Percentiles rank a stretch among this genome's conserved stretches.
Evolutionary conservation across 2,888 invertebrate genomes (phyloP).

Genomic region (Agelastica alni): DNA sequence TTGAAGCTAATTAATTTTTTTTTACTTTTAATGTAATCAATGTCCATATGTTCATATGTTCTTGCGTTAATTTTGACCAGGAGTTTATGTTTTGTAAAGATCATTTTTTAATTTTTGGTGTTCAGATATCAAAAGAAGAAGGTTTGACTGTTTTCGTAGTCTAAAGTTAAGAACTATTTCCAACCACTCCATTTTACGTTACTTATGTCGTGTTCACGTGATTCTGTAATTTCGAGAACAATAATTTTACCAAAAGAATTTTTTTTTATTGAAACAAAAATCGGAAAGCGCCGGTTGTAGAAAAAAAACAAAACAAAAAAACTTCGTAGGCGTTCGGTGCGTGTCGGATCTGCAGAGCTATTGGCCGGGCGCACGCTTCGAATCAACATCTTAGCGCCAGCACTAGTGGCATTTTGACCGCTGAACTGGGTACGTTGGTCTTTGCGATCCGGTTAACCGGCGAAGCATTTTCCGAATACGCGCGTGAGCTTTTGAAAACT

Average conservation of each 20-base stretch:
- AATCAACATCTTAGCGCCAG: constrained; percentile 43
- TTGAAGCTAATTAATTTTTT: too few species aligned
- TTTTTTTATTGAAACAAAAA: constrained; percentile 9
- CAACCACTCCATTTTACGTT: too few species aligned
- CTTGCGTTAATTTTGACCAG: too few species aligned
- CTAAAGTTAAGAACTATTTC: too few species aligned
- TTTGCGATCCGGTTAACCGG: background rate
- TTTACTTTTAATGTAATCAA: too few species aligned
- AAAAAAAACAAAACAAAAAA: constrained; percentile 22
- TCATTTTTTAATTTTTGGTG: too few species aligned
- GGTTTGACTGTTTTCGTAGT: too few species aligned
- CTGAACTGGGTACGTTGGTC: constrained; percentile 31
- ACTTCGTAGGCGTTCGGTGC: constrained; percentile 43
- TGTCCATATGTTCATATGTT: too few species aligned
- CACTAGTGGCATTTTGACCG: constrained; percentile 45
- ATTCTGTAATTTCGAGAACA: too few species aligned
- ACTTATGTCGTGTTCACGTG: too few species aligned
- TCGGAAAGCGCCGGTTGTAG: constrained; percentile 8
- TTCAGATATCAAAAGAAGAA: too few species aligned
- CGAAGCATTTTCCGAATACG: background rate
- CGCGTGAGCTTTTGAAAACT: constrained; percentile 9
- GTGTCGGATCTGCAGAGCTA: constrained; percentile 44
- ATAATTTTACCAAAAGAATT: constrained; percentile 11
- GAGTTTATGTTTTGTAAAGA: too few species aligned
- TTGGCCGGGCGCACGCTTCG: constrained; percentile 47